Percentiles rank a stretch among this genome's conserved stretches.
These are phyloP conservation scores for Protophormia terraenovae DNA, from an alignment of 2,888 invertebrate species.

Conservation along the genomic window DNA sequence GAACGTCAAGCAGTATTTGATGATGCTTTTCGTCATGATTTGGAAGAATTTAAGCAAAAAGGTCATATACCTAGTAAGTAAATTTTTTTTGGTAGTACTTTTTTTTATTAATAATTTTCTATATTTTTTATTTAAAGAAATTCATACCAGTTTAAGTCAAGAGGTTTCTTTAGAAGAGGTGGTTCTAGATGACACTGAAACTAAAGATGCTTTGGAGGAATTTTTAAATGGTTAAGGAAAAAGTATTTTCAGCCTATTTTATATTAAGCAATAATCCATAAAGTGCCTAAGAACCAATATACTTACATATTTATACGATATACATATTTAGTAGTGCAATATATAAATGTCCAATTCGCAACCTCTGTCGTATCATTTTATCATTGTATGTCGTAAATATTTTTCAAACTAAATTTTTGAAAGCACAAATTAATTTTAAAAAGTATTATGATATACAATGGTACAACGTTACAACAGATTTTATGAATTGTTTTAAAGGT, in stretches of 20 bases:
- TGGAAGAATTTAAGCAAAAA: conserved; percentile 85
- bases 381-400: too few species aligned
- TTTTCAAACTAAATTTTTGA: too few species aligned
- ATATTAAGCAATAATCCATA: neutral
- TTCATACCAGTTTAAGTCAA: conserved; percentile 72
- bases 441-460: too few species aligned
- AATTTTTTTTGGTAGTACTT: neutral
- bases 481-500: too few species aligned
- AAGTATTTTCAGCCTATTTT: neutral
- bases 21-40: conserved; percentile 86
- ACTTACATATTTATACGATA: neutral
- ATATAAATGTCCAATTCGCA: too few species aligned
- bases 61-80: conserved; percentile 84
- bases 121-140: conserved; percentile 69
- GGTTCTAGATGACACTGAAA: conserved; percentile 84
- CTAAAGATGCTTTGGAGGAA: conserved; percentile 84
- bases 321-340: conserved; percentile 35
- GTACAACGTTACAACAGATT: too few species aligned
- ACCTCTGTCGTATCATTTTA: too few species aligned
- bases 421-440: too few species aligned
- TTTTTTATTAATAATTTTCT: neutral
- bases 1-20: conserved; percentile 87
- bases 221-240: conserved; percentile 83
- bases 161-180: conserved; percentile 85
- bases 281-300: conserved; percentile 42